phyloP scores from a whole-genome alignment of 2,113 vertebrate species.

The Lutjanus erythropterus region DNA sequence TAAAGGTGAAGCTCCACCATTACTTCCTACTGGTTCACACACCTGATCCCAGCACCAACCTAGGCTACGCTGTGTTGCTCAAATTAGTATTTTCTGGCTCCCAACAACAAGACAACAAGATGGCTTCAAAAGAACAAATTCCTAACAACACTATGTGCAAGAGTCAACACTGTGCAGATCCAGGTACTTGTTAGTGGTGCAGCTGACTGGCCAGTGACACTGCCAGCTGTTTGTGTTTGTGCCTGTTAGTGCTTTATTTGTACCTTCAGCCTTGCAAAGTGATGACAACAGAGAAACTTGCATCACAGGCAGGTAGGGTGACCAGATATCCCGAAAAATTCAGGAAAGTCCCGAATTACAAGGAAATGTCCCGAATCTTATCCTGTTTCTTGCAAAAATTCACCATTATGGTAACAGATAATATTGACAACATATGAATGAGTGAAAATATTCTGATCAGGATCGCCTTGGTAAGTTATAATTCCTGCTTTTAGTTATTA shows the following conservation, averaged over 20 bases:
- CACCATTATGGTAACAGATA: too few relatives aligned
- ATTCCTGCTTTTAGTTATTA: too few relatives aligned
- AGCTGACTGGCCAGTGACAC: constrained; percentile 34
- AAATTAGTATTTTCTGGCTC: neutral
- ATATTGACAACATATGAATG: too few relatives aligned
- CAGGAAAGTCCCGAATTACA: too few relatives aligned
- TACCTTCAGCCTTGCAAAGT: constrained; percentile 39
- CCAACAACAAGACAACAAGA: constrained; percentile 28
- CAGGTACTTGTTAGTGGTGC: constrained; percentile 49
- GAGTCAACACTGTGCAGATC: constrained; percentile 33
- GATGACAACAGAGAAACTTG: constrained; percentile 16
- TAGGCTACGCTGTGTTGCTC: too few relatives aligned
- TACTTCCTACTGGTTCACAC: neutral
- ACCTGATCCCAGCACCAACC: neutral
- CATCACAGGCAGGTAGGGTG: neutral
- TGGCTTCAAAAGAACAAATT: constrained; percentile 35
- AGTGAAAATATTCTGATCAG: too few relatives aligned
- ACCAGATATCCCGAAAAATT: too few relatives aligned
- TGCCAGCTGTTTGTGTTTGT: constrained; percentile 27
- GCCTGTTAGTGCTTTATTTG: constrained; percentile 41
- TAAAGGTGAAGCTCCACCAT: neutral
- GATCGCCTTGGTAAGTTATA: too few relatives aligned
- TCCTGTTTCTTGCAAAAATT: too few relatives aligned
- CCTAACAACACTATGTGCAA: neutral
- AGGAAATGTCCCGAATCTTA: too few relatives aligned